Evolutionary conservation across 2,113 vertebrate genomes (phyloP).

Genomic region (Chaenocephalus aceratus): DNA sequence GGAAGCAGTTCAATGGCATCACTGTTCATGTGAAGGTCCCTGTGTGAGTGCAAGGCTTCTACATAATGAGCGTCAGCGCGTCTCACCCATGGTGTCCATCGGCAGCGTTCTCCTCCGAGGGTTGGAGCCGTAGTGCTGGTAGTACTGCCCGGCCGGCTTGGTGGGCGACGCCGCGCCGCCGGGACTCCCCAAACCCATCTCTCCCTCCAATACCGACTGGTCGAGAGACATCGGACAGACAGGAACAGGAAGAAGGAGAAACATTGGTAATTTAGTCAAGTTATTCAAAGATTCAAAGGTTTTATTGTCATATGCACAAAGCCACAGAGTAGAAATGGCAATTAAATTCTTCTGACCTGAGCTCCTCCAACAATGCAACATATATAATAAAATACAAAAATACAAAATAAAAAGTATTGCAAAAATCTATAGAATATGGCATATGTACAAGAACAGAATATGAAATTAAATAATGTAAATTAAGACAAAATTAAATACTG

Average conservation of each 20-base stretch:
- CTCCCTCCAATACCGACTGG: constrained; percentile 86
- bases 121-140: constrained; percentile 93
- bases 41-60: neutral
- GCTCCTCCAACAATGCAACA: too few species aligned
- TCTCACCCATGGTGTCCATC: constrained; percentile 92
- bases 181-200: constrained; percentile 94
- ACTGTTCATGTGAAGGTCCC: neutral
- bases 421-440: too few species aligned
- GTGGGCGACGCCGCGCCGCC: constrained; percentile 91
- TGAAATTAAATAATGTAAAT: too few species aligned
- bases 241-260: constrained; percentile 23
- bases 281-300: neutral
- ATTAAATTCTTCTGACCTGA: too few species aligned
- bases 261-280: constrained; percentile 18
- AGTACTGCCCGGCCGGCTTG: constrained; percentile 94
- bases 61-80: neutral
- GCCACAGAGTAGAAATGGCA: too few species aligned
- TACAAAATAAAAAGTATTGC: too few species aligned
- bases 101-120: constrained; percentile 92
- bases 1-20: neutral
- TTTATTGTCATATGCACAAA: too few species aligned
- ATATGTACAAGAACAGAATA: too few species aligned
- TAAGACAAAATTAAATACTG: too few species aligned
- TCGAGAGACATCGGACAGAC: constrained; percentile 1
- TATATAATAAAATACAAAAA: too few species aligned